A percentile compares a stretch with the other conserved stretches of the same genome.
These are phyloP conservation scores for Dromiciops gliroides DNA, from an alignment of 2,113 vertebrate genomes.

Conservation along the genomic window DNA sequence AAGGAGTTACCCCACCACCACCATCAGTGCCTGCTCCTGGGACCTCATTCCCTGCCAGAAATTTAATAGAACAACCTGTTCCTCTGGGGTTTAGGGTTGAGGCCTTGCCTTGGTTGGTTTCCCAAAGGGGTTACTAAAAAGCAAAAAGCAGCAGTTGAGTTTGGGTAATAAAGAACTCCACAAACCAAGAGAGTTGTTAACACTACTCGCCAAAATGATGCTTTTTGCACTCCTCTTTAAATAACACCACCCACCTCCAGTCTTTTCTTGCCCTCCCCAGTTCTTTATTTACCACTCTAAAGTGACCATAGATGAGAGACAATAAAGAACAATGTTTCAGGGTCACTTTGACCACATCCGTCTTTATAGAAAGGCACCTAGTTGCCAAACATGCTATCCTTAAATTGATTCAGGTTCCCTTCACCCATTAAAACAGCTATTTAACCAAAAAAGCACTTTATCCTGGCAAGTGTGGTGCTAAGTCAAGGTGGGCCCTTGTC, in stretches of 20 bases:
- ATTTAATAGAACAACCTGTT: not conserved
- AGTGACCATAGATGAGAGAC: not conserved
- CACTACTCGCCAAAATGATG: not conserved
- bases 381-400: not conserved
- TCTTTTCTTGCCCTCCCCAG: not conserved
- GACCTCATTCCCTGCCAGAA: not conserved
- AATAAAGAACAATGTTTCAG: not conserved
- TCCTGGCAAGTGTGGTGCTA: not conserved
- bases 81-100: not conserved
- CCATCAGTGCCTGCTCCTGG: not conserved
- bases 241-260: not conserved
- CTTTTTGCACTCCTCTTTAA: not conserved
- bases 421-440: not conserved
- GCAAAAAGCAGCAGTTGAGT: not conserved
- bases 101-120: too few relatives aligned
- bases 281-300: not conserved
- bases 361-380: not conserved
- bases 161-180: not conserved
- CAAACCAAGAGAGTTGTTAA: not conserved
- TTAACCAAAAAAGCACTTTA: not conserved
- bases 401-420: not conserved
- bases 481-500: not conserved
- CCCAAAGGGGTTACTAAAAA: not conserved
- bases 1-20: not conserved
- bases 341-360: not conserved